phyloP scores from a whole-genome alignment of 2,888 invertebrate genomes.

The Xestobium rufovillosum region DNA sequence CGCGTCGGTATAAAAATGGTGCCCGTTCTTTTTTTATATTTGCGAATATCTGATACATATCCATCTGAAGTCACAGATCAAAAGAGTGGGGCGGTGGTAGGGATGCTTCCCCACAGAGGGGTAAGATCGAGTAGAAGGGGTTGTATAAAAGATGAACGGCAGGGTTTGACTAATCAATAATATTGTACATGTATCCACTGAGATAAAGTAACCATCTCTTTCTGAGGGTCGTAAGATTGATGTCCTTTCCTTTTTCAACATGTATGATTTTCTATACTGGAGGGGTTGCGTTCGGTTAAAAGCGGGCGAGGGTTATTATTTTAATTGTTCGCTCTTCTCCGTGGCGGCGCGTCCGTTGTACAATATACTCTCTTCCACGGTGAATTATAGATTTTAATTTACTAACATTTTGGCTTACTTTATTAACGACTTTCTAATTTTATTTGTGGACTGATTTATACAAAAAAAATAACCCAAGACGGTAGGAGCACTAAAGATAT shows the following conservation, averaged over 20 bases:
- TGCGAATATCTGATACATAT: background rate
- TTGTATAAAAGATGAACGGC: conserved; percentile 29
- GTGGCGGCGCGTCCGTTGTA: too few relatives aligned
- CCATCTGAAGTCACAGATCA: conserved; percentile 2
- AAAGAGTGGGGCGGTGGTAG: conserved; percentile 6
- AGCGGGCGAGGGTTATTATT: too few relatives aligned
- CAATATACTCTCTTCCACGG: too few relatives aligned
- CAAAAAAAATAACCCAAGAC: too few relatives aligned
- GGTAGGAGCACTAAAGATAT: too few relatives aligned
- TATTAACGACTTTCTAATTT: too few relatives aligned
- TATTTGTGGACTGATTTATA: too few relatives aligned
- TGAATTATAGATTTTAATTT: too few relatives aligned
- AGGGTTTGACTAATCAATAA: conserved; percentile 29
- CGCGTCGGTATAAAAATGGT: conserved; percentile 2
- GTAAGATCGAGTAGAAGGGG: conserved; percentile 28
- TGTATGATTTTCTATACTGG: conserved; percentile 17
- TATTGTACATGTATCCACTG: conserved; percentile 29
- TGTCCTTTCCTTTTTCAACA: conserved; percentile 16
- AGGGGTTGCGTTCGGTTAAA: too few relatives aligned
- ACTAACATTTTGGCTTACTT: too few relatives aligned
- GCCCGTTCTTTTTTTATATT: too few relatives aligned
- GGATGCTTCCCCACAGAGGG: conserved; percentile 21
- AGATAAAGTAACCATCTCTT: conserved; percentile 25
- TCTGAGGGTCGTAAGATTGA: conserved; percentile 14
- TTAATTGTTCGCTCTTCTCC: too few relatives aligned